A percentile compares a stretch with the other conserved stretches of the same genome.
These are phyloP conservation scores for Cerastis rubricosa DNA, from an alignment of 2,888 invertebrate species.

Conservation along the genomic window DNA sequence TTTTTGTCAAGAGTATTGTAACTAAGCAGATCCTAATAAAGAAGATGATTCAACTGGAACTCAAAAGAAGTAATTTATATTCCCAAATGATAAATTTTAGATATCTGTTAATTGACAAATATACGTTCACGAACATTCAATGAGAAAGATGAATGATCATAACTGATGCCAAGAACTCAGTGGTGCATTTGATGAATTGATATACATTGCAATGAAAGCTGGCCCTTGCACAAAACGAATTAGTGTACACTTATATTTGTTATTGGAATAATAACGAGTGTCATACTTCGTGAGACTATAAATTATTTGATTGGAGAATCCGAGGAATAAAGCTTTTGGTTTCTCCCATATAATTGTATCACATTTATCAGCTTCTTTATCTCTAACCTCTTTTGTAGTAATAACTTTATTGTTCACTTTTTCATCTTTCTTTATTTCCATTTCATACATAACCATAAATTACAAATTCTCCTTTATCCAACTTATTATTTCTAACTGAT, in stretches of 20 bases:
- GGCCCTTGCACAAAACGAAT: constrained; percentile 45
- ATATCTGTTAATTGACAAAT: constrained; percentile 61
- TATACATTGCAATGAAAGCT: constrained; percentile 35
- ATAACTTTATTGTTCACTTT: neutral
- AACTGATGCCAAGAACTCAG: constrained; percentile 56
- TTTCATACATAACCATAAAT: constrained; percentile 24
- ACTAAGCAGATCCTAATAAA: constrained; percentile 3
- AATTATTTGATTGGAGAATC: neutral
- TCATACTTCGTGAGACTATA: neutral
- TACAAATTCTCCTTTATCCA: constrained; percentile 9
- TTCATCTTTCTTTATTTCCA: neutral
- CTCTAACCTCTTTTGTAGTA: neutral
- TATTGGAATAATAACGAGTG: constrained; percentile 26
- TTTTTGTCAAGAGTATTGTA: neutral
- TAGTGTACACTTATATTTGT: constrained; percentile 27
- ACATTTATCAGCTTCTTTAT: neutral
- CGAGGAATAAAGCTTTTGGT: neutral
- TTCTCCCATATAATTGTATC: neutral
- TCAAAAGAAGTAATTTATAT: constrained; percentile 32
- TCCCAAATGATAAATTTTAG: constrained; percentile 47
- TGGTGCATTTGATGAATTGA: constrained; percentile 54
- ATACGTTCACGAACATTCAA: constrained; percentile 47
- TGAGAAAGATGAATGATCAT: constrained; percentile 54
- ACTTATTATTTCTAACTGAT: constrained; percentile 30
- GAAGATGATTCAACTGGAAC: constrained; percentile 11